These are phyloP conservation scores for Drosophila diplacantha DNA, from an alignment of 2,888 invertebrate species.

Conservation along the genomic window DNA sequence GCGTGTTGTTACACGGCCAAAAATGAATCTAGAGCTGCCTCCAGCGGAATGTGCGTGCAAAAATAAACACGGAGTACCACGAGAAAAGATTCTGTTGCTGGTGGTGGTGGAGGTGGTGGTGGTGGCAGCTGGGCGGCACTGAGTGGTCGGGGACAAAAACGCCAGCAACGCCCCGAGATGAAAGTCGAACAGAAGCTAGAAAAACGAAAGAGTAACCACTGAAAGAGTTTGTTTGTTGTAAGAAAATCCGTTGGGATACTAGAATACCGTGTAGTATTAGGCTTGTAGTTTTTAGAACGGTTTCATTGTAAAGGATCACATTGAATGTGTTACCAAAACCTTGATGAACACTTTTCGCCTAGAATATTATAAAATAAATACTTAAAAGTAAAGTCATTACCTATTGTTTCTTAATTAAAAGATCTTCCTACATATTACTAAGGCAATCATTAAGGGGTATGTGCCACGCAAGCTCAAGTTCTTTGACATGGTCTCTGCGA, in stretches of 20 bases:
- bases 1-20: slow-evolving; percentile 47
- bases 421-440: too few relatives aligned
- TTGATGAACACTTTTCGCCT: neutral
- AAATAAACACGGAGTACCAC: slow-evolving; percentile 34
- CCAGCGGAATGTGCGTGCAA: slow-evolving; percentile 41
- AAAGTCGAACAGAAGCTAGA: slow-evolving; percentile 27
- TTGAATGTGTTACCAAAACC: neutral
- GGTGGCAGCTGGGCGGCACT: slow-evolving; percentile 1
- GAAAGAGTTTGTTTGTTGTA: slow-evolving; percentile 22
- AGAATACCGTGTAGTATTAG: neutral
- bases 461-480: neutral
- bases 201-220: slow-evolving; percentile 19
- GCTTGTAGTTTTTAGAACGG: too few relatives aligned
- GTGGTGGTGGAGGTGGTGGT: neutral
- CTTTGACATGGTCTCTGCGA: neutral
- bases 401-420: neutral
- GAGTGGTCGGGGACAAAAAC: slow-evolving; percentile 20
- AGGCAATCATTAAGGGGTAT: slow-evolving; percentile 12
- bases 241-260: neutral
- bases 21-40: slow-evolving; percentile 39
- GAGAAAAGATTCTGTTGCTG: neutral
- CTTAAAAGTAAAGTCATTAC: neutral
- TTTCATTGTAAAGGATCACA: neutral
- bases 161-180: slow-evolving; percentile 27
- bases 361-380: neutral